Evolutionary conservation across 2,888 invertebrate species (phyloP).

Genomic region (Sympetrum striolatum): DNA sequence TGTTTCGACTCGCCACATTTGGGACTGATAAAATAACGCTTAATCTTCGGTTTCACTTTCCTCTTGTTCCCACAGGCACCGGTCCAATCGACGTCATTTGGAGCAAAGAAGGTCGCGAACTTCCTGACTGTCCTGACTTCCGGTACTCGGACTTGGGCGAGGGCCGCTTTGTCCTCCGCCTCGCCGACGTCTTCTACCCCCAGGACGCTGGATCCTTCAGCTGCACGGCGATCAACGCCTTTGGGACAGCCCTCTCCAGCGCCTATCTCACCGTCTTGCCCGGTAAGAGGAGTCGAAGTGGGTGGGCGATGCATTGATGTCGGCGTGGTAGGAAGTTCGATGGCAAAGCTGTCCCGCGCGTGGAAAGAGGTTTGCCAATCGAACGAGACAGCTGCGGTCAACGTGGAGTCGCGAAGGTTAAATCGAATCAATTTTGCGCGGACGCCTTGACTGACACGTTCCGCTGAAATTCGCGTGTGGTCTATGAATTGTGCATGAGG

Average conservation of each 20-base stretch:
- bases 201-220: conserved; percentile 73
- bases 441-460: background rate
- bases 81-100: conserved; percentile 66
- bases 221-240: conserved; percentile 69
- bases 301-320: background rate
- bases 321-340: background rate
- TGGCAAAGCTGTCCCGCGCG: background rate
- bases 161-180: conserved; percentile 64
- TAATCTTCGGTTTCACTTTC: background rate
- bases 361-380: conserved; percentile 15
- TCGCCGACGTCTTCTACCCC: conserved; percentile 65
- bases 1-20: background rate
- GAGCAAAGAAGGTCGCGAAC: conserved; percentile 69
- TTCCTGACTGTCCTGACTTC: conserved; percentile 69
- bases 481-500: background rate
- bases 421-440: conserved; percentile 19
- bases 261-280: conserved; percentile 61
- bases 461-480: conserved; percentile 3
- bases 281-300: conserved; percentile 57
- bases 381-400: conserved; percentile 42
- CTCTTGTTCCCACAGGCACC: conserved; percentile 56
- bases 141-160: conserved; percentile 64
- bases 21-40: background rate
- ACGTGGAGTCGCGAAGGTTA: conserved; percentile 13
- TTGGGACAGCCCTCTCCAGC: conserved; percentile 67